A percentile compares a stretch with the other conserved stretches of the same genome.
Conservation (phyloP, 2,797 vertebrate species). For the Anguilla anguilla region DNA sequence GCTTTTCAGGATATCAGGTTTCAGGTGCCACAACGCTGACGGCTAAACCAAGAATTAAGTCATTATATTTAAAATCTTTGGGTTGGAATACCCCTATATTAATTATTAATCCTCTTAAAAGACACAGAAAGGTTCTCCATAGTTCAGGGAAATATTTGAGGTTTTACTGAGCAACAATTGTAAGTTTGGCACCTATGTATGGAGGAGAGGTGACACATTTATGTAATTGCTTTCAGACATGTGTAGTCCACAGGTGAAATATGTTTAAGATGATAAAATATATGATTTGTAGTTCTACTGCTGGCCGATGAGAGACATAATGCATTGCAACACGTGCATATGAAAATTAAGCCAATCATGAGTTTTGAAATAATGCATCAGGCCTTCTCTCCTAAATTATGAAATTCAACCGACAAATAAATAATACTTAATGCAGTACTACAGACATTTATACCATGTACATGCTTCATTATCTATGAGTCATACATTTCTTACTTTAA, state of each 20-base stretch:
- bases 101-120: slow-evolving; percentile 29
- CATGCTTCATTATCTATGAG: not conserved
- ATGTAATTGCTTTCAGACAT: not conserved
- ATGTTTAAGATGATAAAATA: slow-evolving; percentile 4
- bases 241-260: slow-evolving; percentile 1
- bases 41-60: slow-evolving; percentile 30
- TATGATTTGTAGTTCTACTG: not conserved
- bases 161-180: slow-evolving; percentile 4
- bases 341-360: not conserved
- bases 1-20: slow-evolving; percentile 29
- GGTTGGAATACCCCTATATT: slow-evolving; percentile 33
- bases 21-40: slow-evolving; percentile 28
- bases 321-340: not conserved
- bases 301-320: not conserved
- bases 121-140: not conserved
- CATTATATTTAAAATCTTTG: slow-evolving; percentile 26
- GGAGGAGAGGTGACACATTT: not conserved
- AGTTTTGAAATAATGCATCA: not conserved
- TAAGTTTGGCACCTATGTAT: slow-evolving; percentile 12
- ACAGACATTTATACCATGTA: not conserved
- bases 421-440: not conserved
- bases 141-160: slow-evolving; percentile 22
- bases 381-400: not conserved
- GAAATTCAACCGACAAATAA: not conserved
- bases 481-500: not conserved